phyloP scores from a whole-genome alignment of 2,888 invertebrate species.

The Ectemnius cavifrons region DNA sequence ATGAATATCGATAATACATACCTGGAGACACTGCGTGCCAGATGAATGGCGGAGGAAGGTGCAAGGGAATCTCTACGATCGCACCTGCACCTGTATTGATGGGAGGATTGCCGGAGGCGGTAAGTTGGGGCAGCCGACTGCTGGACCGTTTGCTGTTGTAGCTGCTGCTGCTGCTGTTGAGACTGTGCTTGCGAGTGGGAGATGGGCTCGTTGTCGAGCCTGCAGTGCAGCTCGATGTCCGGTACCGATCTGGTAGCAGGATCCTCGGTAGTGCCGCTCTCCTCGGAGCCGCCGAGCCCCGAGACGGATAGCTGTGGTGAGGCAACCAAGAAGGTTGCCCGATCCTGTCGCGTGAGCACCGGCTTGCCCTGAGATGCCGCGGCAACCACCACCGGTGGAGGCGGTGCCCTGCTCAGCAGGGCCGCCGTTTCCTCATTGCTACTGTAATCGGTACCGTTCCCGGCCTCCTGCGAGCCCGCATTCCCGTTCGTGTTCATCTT shows the following conservation, averaged over 20 bases:
- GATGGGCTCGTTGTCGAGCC: conserved; percentile 79
- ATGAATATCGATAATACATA: conserved; percentile 33
- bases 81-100: conserved; percentile 82
- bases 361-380: conserved; percentile 81
- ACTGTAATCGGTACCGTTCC: conserved; percentile 76
- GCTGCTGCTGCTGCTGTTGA: conserved; percentile 58
- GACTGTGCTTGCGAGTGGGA: conserved; percentile 71
- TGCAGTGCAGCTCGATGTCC: conserved; percentile 89
- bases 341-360: conserved; percentile 91
- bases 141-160: conserved; percentile 51
- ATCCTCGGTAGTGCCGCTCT: conserved; percentile 85
- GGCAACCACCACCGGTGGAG: conserved; percentile 76
- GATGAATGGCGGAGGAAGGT: conserved; percentile 86
- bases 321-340: conserved; percentile 87
- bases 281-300: conserved; percentile 88
- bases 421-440: conserved; percentile 92
- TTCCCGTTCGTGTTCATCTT: conserved; percentile 74
- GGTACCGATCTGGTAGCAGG: conserved; percentile 88
- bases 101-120: conserved; percentile 61
- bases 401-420: conserved; percentile 84
- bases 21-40: conserved; percentile 90
- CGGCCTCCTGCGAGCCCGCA: conserved; percentile 69
- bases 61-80: conserved; percentile 91
- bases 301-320: conserved; percentile 84
- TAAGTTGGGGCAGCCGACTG: conserved; percentile 58